Conservation (phyloP, 2,113 vertebrate genomes). For the Etheostoma spectabile region DNA sequence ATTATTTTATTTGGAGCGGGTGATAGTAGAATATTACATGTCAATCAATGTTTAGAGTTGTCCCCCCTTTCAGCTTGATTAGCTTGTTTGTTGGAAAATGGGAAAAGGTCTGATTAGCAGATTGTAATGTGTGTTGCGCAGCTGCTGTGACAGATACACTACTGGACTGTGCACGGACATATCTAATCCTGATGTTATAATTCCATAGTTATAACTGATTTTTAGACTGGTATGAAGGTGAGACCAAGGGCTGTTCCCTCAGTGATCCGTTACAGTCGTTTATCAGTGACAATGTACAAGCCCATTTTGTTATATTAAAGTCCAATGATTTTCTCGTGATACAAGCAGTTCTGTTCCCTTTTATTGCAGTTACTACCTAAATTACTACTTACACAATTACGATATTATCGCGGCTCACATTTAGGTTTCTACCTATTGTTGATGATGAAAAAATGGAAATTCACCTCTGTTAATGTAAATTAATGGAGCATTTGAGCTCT, state of each 20-base stretch:
- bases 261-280: not conserved
- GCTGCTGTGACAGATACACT: not conserved
- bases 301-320: not conserved
- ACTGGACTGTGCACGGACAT: not conserved
- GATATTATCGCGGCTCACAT: not conserved
- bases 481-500: conserved; percentile 1
- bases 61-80: too few relatives aligned
- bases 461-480: not conserved
- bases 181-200: not conserved
- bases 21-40: too few relatives aligned
- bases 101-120: too few relatives aligned
- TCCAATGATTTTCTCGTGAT: not conserved
- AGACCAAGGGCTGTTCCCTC: not conserved
- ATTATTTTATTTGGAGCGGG: too few relatives aligned
- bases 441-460: not conserved
- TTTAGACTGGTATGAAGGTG: not conserved
- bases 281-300: not conserved
- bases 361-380: not conserved
- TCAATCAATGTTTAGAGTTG: too few relatives aligned
- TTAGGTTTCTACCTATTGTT: not conserved
- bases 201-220: not conserved
- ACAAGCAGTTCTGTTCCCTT: not conserved
- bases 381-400: not conserved
- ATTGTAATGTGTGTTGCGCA: not conserved
- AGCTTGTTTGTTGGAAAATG: too few relatives aligned